Evolutionary conservation across 2,797 vertebrate species (phyloP).

Genomic region (Ciconia nigra): DNA sequence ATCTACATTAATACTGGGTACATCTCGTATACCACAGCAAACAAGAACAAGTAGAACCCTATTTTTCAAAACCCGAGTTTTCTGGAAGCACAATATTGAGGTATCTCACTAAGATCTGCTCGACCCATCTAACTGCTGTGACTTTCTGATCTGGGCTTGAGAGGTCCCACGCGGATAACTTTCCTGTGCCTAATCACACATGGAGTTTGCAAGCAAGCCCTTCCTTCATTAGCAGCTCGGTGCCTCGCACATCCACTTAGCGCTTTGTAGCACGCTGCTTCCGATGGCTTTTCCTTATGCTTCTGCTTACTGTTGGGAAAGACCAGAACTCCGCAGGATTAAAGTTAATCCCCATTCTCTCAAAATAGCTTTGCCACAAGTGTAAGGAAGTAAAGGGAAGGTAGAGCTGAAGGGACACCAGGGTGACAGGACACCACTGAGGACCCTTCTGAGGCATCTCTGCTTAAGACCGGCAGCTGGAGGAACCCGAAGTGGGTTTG

Average conservation of each 20-base stretch:
- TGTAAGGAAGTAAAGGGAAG: neutral
- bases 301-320: neutral
- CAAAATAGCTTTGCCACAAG: neutral
- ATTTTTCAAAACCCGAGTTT: rapidly evolving
- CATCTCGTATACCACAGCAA: neutral
- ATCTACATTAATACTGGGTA: neutral
- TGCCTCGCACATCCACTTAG: neutral
- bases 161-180: neutral
- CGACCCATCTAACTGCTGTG: neutral
- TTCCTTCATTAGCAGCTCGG: neutral
- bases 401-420: neutral
- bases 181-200: neutral
- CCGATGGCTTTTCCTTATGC: neutral
- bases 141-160: neutral
- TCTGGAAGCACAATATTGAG: neutral
- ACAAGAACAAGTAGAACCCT: neutral
- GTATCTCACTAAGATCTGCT: neutral
- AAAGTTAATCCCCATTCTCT: neutral
- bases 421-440: neutral
- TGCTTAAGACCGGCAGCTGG: rapidly evolving
- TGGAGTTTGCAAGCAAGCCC: neutral
- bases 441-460: neutral
- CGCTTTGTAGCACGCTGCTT: rapidly evolving
- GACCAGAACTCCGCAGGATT: neutral
- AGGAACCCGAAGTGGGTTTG: neutral